Evolutionary conservation across 1,140 invertebrate species (phyloP).

Genomic region (Chironomus striatipennis): DNA sequence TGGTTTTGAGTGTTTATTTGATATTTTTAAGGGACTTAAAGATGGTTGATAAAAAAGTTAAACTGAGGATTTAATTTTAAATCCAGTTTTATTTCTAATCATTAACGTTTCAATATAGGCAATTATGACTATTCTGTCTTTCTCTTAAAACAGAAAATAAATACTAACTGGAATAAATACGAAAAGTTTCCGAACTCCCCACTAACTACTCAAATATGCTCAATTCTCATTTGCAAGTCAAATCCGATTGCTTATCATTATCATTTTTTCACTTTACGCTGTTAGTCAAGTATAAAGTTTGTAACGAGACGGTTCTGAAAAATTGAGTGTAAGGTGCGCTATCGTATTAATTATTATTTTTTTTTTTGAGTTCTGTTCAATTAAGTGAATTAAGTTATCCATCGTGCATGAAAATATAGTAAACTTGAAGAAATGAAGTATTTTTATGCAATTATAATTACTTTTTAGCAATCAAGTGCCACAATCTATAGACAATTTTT

Average conservation of each 20-base stretch:
- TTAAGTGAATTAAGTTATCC: neutral
- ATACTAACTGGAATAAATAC: neutral
- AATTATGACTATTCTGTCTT: neutral
- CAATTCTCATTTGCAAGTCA: neutral
- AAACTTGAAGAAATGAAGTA: neutral
- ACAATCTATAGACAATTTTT: neutral
- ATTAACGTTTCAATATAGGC: too few species aligned
- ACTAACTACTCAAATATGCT: neutral
- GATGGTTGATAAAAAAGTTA: too few species aligned
- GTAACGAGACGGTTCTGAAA: neutral
- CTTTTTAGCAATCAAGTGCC: neutral
- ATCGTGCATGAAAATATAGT: neutral
- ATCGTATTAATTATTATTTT: neutral
- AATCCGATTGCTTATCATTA: neutral
- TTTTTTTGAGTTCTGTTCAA: neutral
- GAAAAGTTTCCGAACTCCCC: neutral
- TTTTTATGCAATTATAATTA: neutral
- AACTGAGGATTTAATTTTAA: too few species aligned
- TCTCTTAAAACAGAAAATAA: neutral
- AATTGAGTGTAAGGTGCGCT: neutral
- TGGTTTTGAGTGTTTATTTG: too few species aligned
- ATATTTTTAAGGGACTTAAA: too few species aligned
- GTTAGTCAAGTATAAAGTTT: neutral
- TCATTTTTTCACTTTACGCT: conserved; percentile 7
- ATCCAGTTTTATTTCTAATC: too few species aligned